Percentiles rank a stretch among this genome's conserved stretches.
These are phyloP conservation scores for Papilio glaucus DNA, from an alignment of 1,140 invertebrate species.

Conservation along the genomic window DNA sequence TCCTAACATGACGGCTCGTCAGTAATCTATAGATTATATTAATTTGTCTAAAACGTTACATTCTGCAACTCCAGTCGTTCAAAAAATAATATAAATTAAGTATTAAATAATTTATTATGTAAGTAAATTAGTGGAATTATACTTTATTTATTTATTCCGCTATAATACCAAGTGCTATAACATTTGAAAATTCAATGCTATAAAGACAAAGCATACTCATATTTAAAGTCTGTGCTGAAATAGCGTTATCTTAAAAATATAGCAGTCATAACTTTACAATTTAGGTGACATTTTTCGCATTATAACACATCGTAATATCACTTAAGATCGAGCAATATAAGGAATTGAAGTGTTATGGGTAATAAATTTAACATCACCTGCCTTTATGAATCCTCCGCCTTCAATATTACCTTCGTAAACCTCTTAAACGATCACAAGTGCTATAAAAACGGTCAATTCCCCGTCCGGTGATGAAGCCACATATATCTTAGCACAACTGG, in stretches of 20 bases:
- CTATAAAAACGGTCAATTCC: conserved; percentile 32
- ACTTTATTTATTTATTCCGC: too few species aligned
- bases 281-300: background rate
- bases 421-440: background rate
- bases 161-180: too few species aligned
- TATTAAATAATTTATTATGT: too few species aligned
- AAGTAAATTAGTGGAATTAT: too few species aligned
- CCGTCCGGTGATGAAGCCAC: conserved; percentile 15
- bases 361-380: background rate
- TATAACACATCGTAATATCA: background rate
- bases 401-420: conserved; percentile 7
- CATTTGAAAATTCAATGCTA: background rate
- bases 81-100: too few species aligned
- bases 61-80: too few species aligned
- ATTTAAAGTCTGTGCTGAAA: background rate
- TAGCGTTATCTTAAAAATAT: background rate
- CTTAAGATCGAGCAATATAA: background rate
- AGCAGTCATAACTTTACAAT: background rate
- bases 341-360: background rate
- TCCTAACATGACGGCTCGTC: too few species aligned
- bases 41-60: too few species aligned
- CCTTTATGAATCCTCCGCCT: background rate
- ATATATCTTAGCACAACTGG: background rate
- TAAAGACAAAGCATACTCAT: background rate
- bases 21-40: too few species aligned